Conservation (phyloP, 2,797 vertebrate species). For the Chiropotes sagulatus region DNA sequence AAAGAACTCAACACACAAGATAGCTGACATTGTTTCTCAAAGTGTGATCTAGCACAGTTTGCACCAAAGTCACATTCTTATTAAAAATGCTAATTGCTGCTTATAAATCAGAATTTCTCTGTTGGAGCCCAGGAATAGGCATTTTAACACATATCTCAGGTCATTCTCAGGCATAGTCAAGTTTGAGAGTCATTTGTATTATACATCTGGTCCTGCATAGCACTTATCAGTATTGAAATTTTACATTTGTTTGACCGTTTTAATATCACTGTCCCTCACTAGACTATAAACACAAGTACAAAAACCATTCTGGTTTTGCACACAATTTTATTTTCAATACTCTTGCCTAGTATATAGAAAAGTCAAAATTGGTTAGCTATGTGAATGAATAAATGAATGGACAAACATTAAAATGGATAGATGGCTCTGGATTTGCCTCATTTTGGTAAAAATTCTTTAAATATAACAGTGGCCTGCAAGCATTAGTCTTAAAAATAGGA, state of each 20-base stretch:
- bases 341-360: neutral
- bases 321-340: neutral
- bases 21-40: neutral
- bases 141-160: neutral
- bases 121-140: neutral
- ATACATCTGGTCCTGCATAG: neutral
- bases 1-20: neutral
- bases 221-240: neutral
- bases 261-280: neutral
- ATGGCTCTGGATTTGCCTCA: neutral
- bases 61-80: neutral
- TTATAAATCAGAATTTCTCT: neutral
- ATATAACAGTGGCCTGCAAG: neutral
- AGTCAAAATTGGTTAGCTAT: neutral
- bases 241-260: neutral
- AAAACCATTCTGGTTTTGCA: neutral
- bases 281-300: neutral
- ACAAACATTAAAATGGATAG: neutral
- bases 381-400: neutral
- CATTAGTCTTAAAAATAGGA: conserved; percentile 18
- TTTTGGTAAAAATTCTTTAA: conserved; percentile 20
- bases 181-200: neutral
- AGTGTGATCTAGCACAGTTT: neutral
- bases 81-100: neutral
- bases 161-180: neutral